phyloP scores from a whole-genome alignment of 2,888 invertebrate genomes.

The Prionchulus punctatus region DNA sequence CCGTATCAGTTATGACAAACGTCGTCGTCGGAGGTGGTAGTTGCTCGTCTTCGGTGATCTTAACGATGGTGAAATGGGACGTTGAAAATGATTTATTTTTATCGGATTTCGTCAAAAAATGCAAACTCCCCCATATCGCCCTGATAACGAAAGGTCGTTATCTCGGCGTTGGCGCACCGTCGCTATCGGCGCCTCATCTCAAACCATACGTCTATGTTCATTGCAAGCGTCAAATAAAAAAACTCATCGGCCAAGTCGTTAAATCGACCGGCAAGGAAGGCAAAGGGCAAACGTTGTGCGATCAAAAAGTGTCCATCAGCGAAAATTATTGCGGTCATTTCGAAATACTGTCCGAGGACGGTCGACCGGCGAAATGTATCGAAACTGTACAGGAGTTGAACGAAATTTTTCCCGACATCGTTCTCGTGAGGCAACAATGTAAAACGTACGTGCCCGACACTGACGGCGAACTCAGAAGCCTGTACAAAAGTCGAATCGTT shows the following conservation, averaged over 20 bases:
- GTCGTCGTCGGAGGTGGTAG: too few relatives aligned
- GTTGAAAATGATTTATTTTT: constrained; percentile 24
- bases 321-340: constrained; percentile 68
- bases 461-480: constrained; percentile 23
- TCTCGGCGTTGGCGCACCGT: constrained; percentile 70
- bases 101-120: constrained; percentile 43
- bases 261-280: constrained; percentile 7
- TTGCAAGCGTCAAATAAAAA: constrained; percentile 48
- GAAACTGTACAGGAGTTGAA: constrained; percentile 69
- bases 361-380: constrained; percentile 65
- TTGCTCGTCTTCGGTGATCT: constrained; percentile 8
- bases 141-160: constrained; percentile 87
- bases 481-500: constrained; percentile 14
- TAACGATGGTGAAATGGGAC: constrained; percentile 25
- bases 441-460: constrained; percentile 26
- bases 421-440: constrained; percentile 51
- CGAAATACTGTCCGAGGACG: constrained; percentile 82
- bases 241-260: constrained; percentile 43
- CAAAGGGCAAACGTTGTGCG: constrained; percentile 53
- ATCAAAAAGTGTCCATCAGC: constrained; percentile 69
- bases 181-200: constrained; percentile 63
- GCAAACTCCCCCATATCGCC: constrained; percentile 64
- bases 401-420: constrained; percentile 38
- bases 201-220: constrained; percentile 70
- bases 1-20: too few relatives aligned